Evolutionary conservation across 2,113 vertebrate genomes (phyloP), one percentile per base, ranked within the genome.

Genomic region (Cettia cetti): DNA sequence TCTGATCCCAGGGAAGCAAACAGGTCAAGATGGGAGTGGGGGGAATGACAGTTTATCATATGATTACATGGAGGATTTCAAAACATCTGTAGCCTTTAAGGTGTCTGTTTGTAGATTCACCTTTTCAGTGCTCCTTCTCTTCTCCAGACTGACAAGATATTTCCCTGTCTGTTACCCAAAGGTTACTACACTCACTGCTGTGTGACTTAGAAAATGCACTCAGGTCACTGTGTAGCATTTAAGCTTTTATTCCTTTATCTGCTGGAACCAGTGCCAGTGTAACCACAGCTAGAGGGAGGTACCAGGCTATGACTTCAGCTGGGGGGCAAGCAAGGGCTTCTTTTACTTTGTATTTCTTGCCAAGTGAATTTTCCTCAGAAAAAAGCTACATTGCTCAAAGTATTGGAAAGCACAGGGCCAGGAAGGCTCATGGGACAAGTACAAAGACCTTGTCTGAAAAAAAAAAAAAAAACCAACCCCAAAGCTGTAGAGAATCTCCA

Each of bases 1-100:
- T 53, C n/a, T 76, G 26, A 69, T 44, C 35, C n/a, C 44, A 84
- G 26, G 86, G 61, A 76, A 85, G 37, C 56, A 89, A 95, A 82
- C 49, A 82, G 50, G 16, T 56, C 27, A 31, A 45, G 59, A n/a
- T 26, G 24, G 12, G 30, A 40, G n/a, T 5, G 5, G 31, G 15
- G 17, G 3, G 5, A 15, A 56, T 0, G 0, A 15, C 15, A 77
- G 44, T 64, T 82, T 44, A 63, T 60, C 11, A 7, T 10, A 20
- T 7, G 22, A 42, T 86, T 64, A 59, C 28, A 42, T 11, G 23
- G 9, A 77, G 37, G 8, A 63, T 45, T 70, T 69, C 54, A 63
- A 80, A 88, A 53, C 7, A 7, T 37, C 40, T 63, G 30, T 13
- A 70, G 68, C 47, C 39, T 86, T 39, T 39, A 65, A 72, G 37